A percentile compares a stretch with the other conserved stretches of the same genome.
phyloP scores from a whole-genome alignment of 2,888 invertebrate species.

The Endotricha flammealis region DNA sequence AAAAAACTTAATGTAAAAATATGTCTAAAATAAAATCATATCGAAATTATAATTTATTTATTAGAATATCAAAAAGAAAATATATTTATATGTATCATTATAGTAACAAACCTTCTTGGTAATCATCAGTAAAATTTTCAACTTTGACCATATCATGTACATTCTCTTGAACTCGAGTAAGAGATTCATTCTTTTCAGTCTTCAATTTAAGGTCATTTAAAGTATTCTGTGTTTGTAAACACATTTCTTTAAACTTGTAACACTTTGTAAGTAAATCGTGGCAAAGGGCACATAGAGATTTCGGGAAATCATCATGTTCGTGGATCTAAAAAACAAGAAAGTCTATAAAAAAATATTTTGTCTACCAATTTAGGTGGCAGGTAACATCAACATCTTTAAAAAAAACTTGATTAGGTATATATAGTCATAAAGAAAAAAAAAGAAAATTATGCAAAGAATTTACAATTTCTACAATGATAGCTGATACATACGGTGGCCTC shows the following conservation, averaged over 20 bases:
- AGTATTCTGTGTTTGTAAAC: constrained; percentile 53
- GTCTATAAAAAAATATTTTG: neutral
- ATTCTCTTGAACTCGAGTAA: no score
- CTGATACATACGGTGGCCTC: no score
- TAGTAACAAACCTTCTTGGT: neutral
- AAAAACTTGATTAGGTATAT: no score
- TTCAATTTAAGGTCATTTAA: constrained; percentile 30
- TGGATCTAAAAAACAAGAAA: constrained; percentile 35
- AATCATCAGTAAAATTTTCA: constrained; percentile 13
- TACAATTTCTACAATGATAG: no score
- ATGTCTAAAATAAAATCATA: no score
- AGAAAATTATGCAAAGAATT: no score
- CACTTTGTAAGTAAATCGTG: constrained; percentile 47
- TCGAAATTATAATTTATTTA: no score
- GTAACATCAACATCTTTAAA: no score
- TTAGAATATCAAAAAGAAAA: neutral
- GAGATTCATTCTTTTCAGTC: constrained; percentile 24
- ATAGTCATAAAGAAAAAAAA: no score
- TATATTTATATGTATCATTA: neutral
- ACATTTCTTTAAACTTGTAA: constrained; percentile 56
- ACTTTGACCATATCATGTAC: constrained; percentile 17
- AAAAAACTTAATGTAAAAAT: no score
- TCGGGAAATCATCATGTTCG: constrained; percentile 49
- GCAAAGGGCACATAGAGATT: constrained; percentile 53
- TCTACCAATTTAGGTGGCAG: no score